Evolutionary conservation across 2,888 invertebrate species (phyloP), one percentile per base, ranked within the genome.

Genomic region (Bellardia pandia): DNA sequence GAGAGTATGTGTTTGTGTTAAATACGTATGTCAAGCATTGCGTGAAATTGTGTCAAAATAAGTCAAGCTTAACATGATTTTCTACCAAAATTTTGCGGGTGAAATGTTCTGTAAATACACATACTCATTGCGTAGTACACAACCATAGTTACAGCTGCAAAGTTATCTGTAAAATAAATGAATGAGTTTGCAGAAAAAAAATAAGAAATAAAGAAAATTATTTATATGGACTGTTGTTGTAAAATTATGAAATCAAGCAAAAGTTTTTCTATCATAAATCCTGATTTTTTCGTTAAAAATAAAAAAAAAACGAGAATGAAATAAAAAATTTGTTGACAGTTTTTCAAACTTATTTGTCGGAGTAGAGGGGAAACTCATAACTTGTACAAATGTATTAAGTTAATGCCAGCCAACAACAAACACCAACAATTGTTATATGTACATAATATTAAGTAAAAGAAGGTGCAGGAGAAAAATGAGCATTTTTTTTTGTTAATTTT

Each of bases 11-110:
- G 68, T 75, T 64, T 60, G 60, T 71, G 45, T 75, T 85, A 85
- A 79, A 80, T 80, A 16, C 69, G 75, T 75, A 79, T 87, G 78
- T 85, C 85, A 87, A 87, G 78, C 84, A 85, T 81, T 85, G 81
- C 87, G 78, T 87, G 87, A 87, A 87, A 87, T 87, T 87, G 87
- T 87, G 85, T 87, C 87, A 85, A 85, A 87, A 85, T 78, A 85
- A 87, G 81, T 87, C 87, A 87, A 85, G 85, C 87, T 85, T 85
- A 85, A 85, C 80, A 78, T 84, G 84, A 81, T 68, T 87, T 87
- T 71, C 11, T 48, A 51, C 71, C 66, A 79, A 79, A 62, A 80
- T 40, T 48, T 74, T 84, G 58, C 68, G 42, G 71, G 14, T 74
- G 53, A 62, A 78, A 75, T 69, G 45, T 68, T 60, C 14, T 66